Evolutionary conservation across 2,888 invertebrate species (phyloP), one percentile per base, ranked within the genome.

Genomic region (Microctonus aethiopoides): DNA sequence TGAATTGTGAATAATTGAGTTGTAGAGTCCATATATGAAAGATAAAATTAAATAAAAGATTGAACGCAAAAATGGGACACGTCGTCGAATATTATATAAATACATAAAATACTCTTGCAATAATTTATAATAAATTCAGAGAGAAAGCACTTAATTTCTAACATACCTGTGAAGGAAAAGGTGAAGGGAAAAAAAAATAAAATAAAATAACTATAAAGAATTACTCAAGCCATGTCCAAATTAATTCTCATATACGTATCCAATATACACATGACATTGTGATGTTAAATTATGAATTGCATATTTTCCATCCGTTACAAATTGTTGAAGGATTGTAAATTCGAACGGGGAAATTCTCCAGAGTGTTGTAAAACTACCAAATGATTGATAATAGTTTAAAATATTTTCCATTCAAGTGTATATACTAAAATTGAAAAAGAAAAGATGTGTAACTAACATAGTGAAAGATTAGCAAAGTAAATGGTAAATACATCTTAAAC

Each of bases 271-370:
- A n/a, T 46, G 46, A 46, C 46, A 46, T 16, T 46, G 46, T 46
- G 46, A n/a, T n/a, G n/a, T 46, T 46, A 46, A 20, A 46, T 46
- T 36, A 16, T 20, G 63, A 61, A 64, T 73, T 68, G 69, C 72
- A 70, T 61, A 68, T 61, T 61, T 62, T 67, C n/a, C n/a, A 67
- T 64, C 73, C 76, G 74, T 73, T 75, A 64, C 75, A 70, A 76
- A 76, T 81, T 75, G 77, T 32, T 72, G 71, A 72, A 69, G 62
- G 74, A 79, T 79, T 74, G 64, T 74, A 72, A 75, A 46, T 74
- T 75, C 67, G 68, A 75, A 62, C 70, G 74, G 76, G 70, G 59
- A 56, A 68, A 74, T 70, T 75, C 77, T 72, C 75, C 24, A 46
- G 75, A 70, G 76, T 71, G 74, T 74, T 71, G 75, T 76, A 72